Base-by-base conservation (phyloP, 2,113 vertebrate genomes). In the Picathartes gymnocephalus region DNA sequence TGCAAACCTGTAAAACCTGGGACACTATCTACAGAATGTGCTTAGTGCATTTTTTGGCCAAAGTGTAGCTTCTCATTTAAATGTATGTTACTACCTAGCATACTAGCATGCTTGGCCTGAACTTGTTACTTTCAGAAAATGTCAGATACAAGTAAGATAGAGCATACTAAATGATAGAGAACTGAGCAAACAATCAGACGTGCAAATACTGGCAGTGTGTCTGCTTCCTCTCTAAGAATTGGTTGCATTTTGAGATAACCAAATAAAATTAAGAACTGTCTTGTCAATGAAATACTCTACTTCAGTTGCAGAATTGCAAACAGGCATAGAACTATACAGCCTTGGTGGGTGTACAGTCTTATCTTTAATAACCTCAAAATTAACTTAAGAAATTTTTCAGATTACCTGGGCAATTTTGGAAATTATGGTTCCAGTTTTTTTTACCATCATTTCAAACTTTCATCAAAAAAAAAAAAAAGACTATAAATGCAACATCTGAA, bases 61-160 rank as follows among this genome's bases (percentile, higher is more conserved):
- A n/a, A 42, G 8, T 48, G 0, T 37, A 7, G 13, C 42, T 95
- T 65, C 17, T 74, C 11, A 20, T 77, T 90, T 79, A n/a, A 69
- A 56, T 72, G 10, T 50, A 1, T 65, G 8, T 30, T 64, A 6
- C 16, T 64, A 4, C 1, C 0, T 20, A 16, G 16, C 14, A 6
- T n/a, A 12, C 6, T 7, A 24, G 9, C 31, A 24, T 7, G 2
- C 74, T 45, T 87, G 45, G 13, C 47, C 20, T 77, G 30, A 65
- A 19, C 50, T 42, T 54, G 12, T 18, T 88, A 13, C 6, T 76
- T 50, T 31, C 40, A 92, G 81, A 85, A 86, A 50, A 64, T 54
- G 53, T 72, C 76, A 60, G 27, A 6, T 77, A 40, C 45, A 47
- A 72, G 53, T 60, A 70, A 68, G 35, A 17, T 4, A 15, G 64